These are phyloP conservation scores for Clarias magur DNA, from an alignment of 2,113 vertebrate species.

Conservation along the genomic window DNA sequence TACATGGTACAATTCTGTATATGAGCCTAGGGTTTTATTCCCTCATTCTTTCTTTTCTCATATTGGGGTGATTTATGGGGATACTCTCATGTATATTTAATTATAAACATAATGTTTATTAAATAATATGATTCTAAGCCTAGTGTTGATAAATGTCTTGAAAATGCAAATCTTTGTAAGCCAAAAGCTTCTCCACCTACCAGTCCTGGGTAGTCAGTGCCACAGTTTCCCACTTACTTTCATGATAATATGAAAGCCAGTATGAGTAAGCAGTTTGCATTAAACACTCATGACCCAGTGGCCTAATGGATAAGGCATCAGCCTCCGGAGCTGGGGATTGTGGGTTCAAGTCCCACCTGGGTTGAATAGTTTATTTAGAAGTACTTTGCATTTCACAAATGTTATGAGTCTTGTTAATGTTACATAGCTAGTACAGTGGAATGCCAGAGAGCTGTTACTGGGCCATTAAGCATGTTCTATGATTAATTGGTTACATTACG, in stretches of 20 bases:
- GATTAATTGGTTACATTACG: neutral
- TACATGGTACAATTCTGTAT: neutral
- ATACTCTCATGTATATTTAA: neutral
- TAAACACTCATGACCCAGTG: neutral
- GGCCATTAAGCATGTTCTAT: neutral
- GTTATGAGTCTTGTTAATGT: neutral
- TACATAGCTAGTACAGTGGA: neutral
- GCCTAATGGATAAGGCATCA: conserved; percentile 98
- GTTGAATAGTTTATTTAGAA: conserved; percentile 47
- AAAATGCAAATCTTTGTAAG: neutral
- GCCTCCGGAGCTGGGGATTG: conserved; percentile 96
- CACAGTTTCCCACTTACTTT: neutral
- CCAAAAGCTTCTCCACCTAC: neutral
- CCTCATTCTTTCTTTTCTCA: neutral
- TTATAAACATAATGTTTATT: neutral
- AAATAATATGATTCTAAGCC: neutral
- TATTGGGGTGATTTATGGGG: neutral
- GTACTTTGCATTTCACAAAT: neutral
- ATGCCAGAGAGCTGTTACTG: neutral
- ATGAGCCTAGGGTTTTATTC: neutral
- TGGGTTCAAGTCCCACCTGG: conserved; percentile 88
- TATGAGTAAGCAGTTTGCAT: neutral
- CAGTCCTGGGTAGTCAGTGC: neutral
- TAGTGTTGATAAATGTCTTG: neutral
- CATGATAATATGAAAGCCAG: neutral